These are phyloP conservation scores for Drosophila paranaensis DNA, from an alignment of 2,888 invertebrate species.

Conservation along the genomic window DNA sequence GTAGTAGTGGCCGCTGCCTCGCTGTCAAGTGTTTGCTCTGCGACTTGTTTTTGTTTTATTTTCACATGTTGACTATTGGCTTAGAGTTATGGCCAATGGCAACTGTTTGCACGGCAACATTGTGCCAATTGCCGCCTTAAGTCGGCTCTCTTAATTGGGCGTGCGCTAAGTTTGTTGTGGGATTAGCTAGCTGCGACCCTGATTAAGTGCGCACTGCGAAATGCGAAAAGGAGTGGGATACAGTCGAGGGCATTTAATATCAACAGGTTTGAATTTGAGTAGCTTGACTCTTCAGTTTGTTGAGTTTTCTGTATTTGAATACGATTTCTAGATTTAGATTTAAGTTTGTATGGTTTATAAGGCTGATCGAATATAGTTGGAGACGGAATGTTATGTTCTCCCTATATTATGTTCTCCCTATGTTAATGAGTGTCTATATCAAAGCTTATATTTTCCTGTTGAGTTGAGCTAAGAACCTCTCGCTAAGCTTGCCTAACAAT, in stretches of 20 bases:
- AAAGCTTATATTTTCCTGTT: no score
- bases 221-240: not conserved
- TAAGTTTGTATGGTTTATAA: no score
- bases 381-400: no score
- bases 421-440: no score
- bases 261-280: conserved; percentile 13
- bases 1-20: conserved; percentile 13
- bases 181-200: conserved; percentile 43
- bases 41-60: conserved; percentile 71
- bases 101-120: conserved; percentile 67
- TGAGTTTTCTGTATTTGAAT: no score
- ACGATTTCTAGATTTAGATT: no score
- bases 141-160: conserved; percentile 65
- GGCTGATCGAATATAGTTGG: no score
- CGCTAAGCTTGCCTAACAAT: no score
- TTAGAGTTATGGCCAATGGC: conserved; percentile 76
- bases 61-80: conserved; percentile 78
- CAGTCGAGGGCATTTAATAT: not conserved
- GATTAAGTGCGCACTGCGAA: conserved; percentile 35
- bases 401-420: no score
- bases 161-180: conserved; percentile 59
- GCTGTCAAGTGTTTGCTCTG: conserved; percentile 61
- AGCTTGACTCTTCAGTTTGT: no score
- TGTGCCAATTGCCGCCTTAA: conserved; percentile 23
- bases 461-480: no score